A percentile compares a stretch with the other conserved stretches of the same genome.
Evolutionary conservation across 2,113 vertebrate species (phyloP).

Genomic region (Python bivittatus): DNA sequence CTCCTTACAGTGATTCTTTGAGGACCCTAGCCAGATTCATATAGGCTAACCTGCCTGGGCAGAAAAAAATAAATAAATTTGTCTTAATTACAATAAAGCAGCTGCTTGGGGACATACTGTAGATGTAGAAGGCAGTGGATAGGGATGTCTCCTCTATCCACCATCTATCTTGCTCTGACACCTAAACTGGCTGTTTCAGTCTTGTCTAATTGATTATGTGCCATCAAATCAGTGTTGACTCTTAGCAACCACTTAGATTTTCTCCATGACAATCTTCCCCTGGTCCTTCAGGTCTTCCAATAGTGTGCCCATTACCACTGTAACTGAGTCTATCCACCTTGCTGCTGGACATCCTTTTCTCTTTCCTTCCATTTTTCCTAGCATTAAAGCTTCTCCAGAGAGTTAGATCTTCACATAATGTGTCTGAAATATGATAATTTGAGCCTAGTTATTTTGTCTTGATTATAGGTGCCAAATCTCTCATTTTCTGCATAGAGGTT

Average conservation of each 20-base stretch:
- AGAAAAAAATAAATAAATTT: not conserved
- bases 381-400: too few species aligned
- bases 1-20: not conserved
- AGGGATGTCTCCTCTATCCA: not conserved
- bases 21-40: not conserved
- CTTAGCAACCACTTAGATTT: not conserved
- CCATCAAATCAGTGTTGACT: not conserved
- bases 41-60: not conserved
- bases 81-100: not conserved
- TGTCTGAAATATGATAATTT: too few species aligned
- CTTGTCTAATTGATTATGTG: not conserved
- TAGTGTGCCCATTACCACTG: not conserved
- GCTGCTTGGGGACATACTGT: too few species aligned
- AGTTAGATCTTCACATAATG: too few species aligned
- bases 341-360: too few species aligned
- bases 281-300: not conserved
- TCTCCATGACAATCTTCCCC: not conserved
- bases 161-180: not conserved
- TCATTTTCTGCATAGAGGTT: too few species aligned
- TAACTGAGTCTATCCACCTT: not conserved
- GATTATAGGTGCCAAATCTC: too few species aligned
- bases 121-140: not conserved
- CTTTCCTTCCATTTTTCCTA: too few species aligned
- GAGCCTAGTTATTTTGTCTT: too few species aligned
- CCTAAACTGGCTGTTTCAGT: not conserved